Conservation (phyloP, 1,140 invertebrate genomes). For the Procambarus clarkii region DNA sequence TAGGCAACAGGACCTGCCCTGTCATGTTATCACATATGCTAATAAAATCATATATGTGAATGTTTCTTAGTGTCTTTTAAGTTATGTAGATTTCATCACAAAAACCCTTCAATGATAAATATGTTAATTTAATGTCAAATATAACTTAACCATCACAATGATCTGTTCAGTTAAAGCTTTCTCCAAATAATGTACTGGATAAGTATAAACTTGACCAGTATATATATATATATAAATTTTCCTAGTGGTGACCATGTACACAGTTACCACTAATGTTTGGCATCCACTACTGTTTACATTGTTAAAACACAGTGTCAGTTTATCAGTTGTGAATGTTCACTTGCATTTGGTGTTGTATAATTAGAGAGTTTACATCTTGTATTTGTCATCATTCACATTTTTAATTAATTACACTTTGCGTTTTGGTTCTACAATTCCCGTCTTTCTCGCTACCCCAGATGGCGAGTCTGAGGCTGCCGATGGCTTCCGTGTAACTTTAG, state of each 20-base stretch:
- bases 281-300: not conserved
- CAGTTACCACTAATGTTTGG: conserved; percentile 2
- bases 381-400: conserved; percentile 12
- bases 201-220: conserved; percentile 10
- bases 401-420: conserved; percentile 39
- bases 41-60: conserved; percentile 37
- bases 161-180: conserved; percentile 58
- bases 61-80: conserved; percentile 21
- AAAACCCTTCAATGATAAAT: conserved; percentile 5
- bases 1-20: conserved; percentile 66
- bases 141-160: conserved; percentile 36
- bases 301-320: not conserved
- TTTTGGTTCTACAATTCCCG: conserved; percentile 63
- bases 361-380: not conserved
- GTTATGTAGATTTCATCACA: not conserved
- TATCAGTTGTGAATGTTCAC: conserved; percentile 4
- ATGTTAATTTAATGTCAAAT: conserved; percentile 28
- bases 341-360: not conserved
- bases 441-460: conserved; percentile 76
- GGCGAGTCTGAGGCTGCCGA: conserved; percentile 82
- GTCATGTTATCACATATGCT: conserved; percentile 67
- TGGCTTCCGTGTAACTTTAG: conserved; percentile 81
- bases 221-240: not conserved
- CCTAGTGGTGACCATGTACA: conserved; percentile 16
- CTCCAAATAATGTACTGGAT: conserved; percentile 34